These are phyloP conservation scores for Riparia riparia DNA, from an alignment of 2,113 vertebrate genomes.

Conservation along the genomic window DNA sequence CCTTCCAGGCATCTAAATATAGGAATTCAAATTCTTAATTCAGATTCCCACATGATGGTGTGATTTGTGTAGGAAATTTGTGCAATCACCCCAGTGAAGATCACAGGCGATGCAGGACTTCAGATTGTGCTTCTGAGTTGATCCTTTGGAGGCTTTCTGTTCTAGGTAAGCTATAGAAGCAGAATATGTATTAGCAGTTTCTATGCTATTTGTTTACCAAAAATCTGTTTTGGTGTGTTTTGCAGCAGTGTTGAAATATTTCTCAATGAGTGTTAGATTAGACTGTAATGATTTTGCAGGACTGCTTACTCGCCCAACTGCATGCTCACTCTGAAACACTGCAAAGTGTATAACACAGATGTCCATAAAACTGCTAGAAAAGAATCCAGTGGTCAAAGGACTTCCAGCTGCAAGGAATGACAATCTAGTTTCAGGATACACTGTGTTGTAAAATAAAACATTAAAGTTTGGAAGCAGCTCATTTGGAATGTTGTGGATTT, in stretches of 20 bases:
- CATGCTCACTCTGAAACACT: not conserved
- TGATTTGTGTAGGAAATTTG: not conserved
- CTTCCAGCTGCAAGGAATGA: not conserved
- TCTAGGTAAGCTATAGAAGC: not conserved
- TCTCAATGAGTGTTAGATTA: not conserved
- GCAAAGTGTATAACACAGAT: not conserved
- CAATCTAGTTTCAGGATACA: not conserved
- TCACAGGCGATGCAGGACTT: not conserved
- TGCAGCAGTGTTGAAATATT: not conserved
- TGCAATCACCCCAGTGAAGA: not conserved
- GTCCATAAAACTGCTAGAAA: not conserved
- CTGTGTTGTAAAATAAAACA: not conserved
- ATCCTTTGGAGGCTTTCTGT: not conserved
- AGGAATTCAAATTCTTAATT: conserved; percentile 1
- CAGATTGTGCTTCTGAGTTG: not conserved
- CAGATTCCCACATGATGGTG: not conserved
- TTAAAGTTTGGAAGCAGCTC: not conserved
- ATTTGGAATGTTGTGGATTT: not conserved
- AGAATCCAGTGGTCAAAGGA: not conserved
- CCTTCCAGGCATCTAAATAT: not conserved
- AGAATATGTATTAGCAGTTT: not conserved
- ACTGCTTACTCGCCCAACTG: not conserved
- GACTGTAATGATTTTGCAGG: not conserved
- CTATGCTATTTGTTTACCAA: not conserved
- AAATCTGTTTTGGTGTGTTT: not conserved